Evolutionary conservation across 2,888 invertebrate genomes (phyloP).

Genomic region (Lasioglossum malachurum): DNA sequence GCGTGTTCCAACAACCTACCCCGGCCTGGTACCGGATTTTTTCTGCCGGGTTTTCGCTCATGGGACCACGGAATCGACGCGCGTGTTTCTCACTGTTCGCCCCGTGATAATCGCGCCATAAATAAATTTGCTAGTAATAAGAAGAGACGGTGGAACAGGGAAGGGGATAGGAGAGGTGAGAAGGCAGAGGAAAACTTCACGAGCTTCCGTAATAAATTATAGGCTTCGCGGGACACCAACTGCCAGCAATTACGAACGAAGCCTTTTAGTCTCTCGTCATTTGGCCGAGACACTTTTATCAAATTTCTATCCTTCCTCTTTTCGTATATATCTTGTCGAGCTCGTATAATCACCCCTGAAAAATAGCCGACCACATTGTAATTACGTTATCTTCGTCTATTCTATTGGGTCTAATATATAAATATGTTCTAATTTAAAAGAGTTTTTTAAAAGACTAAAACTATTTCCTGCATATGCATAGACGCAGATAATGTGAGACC

Average conservation of each 20-base stretch:
- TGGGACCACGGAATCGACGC: slow-evolving; percentile 33
- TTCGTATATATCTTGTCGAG: not conserved
- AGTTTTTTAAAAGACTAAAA: too few relatives aligned
- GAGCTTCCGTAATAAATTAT: slow-evolving; percentile 32
- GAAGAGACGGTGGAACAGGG: not conserved
- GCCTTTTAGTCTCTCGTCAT: slow-evolving; percentile 10
- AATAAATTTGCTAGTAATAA: slow-evolving; percentile 41
- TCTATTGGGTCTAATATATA: too few relatives aligned
- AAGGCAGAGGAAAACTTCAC: not conserved
- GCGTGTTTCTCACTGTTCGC: slow-evolving; percentile 37
- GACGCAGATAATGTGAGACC: too few relatives aligned
- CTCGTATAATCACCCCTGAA: not conserved
- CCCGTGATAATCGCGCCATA: slow-evolving; percentile 32
- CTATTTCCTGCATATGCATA: too few relatives aligned
- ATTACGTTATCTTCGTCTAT: too few relatives aligned
- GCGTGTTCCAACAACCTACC: slow-evolving; percentile 52
- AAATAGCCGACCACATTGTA: not conserved
- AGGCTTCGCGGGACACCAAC: not conserved
- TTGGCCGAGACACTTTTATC: not conserved
- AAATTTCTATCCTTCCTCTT: not conserved
- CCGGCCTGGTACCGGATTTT: slow-evolving; percentile 22
- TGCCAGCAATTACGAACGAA: slow-evolving; percentile 10
- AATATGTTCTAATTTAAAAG: too few relatives aligned
- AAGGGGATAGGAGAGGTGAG: not conserved
- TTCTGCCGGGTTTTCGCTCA: not conserved